These are phyloP conservation scores for Lacerta agilis DNA, from an alignment of 2,797 vertebrate genomes.

Conservation along the genomic window DNA sequence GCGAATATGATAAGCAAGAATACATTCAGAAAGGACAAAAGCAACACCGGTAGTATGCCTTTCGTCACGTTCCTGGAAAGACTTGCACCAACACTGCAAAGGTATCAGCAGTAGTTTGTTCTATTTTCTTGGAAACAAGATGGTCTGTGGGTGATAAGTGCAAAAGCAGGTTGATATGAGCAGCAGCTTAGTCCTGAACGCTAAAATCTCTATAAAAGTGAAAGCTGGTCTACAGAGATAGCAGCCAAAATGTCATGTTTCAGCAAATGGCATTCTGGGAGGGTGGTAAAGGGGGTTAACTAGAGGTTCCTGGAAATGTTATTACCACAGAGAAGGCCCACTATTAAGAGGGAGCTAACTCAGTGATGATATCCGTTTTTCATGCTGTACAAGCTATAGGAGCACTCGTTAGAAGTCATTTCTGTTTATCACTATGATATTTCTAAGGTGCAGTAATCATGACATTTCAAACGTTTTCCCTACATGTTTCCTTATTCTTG, in stretches of 20 bases:
- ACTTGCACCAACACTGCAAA: constrained; percentile 40
- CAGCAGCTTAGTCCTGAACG: constrained; percentile 56
- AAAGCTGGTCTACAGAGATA: constrained; percentile 70
- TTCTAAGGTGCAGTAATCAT: constrained; percentile 7
- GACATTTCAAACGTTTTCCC: neutral
- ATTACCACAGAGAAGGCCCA: constrained; percentile 27
- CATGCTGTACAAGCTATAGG: constrained; percentile 23
- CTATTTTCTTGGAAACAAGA: constrained; percentile 58
- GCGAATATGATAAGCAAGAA: constrained; percentile 47
- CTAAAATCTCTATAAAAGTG: constrained; percentile 69
- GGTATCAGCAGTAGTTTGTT: constrained; percentile 31
- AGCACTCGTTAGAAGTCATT: constrained; percentile 19
- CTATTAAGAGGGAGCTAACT: neutral
- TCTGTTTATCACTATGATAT: neutral
- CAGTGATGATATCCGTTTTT: constrained; percentile 32
- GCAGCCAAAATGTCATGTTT: constrained; percentile 68
- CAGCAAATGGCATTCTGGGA: constrained; percentile 58
- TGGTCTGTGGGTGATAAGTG: constrained; percentile 66
- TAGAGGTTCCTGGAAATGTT: constrained; percentile 55
- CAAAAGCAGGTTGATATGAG: constrained; percentile 60
- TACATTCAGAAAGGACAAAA: constrained; percentile 40
- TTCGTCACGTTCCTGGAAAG: constrained; percentile 34
- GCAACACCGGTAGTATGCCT: constrained; percentile 27
- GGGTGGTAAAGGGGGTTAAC: constrained; percentile 40
- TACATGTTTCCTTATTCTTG: neutral